Percentiles rank a stretch among this genome's conserved stretches.
Conservation (phyloP, 2,113 vertebrate species). For the Pterophyllum scalare region DNA sequence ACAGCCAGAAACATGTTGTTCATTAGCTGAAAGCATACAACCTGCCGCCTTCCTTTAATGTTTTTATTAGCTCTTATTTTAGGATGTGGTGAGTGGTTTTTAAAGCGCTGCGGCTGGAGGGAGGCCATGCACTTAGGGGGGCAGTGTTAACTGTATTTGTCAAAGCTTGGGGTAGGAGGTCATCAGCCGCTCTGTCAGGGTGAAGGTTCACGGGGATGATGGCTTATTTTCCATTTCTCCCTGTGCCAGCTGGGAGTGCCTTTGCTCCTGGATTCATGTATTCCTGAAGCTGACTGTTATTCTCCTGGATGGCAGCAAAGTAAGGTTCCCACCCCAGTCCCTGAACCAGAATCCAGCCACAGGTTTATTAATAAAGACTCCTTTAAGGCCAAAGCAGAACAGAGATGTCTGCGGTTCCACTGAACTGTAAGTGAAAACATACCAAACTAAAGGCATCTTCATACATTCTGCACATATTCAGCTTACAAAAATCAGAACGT, state of each 20-base stretch:
- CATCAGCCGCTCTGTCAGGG: constrained; percentile 35
- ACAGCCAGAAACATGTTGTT: neutral
- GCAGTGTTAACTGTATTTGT: constrained; percentile 47
- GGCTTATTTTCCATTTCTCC: neutral
- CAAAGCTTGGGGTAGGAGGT: constrained; percentile 31
- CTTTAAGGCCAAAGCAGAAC: neutral
- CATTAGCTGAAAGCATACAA: neutral
- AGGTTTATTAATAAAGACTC: neutral
- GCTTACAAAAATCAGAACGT: too few relatives aligned
- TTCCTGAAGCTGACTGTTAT: neutral
- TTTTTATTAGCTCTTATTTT: neutral
- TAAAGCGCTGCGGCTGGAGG: constrained; percentile 5
- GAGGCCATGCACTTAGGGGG: neutral
- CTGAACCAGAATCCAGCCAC: neutral
- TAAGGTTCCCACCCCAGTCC: neutral
- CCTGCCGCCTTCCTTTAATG: neutral
- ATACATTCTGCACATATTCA: too few relatives aligned
- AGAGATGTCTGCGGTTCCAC: neutral
- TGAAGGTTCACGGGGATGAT: constrained; percentile 21
- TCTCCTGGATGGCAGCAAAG: too few relatives aligned
- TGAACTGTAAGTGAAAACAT: neutral
- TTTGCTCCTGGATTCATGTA: neutral
- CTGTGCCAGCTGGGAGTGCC: neutral
- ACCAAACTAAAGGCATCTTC: neutral
- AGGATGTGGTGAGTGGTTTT: neutral